Base-by-base conservation (phyloP, 2,113 vertebrate genomes). In the Spizaetus ornatus region DNA sequence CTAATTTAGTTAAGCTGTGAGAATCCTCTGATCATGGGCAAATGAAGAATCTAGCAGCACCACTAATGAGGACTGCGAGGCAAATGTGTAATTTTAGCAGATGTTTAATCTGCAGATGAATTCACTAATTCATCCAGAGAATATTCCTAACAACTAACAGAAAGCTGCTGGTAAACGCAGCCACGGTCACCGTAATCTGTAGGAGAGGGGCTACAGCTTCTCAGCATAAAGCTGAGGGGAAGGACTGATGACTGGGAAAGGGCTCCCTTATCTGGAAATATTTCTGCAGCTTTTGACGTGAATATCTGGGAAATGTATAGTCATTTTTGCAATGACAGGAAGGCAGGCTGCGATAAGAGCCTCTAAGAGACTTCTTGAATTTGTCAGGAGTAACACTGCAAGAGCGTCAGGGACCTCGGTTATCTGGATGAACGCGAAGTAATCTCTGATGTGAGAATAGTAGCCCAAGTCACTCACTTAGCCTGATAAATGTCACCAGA, bases 261-360 rank as follows among this genome's bases (percentile, higher is more conserved):
- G 91, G 82, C 81, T 87, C 61, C 86, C 95, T 97, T 97, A 95
- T 97, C 97, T 95, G 79, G 48, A 83, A 61, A 88, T 69, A 90
- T 88, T 93, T 93, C 96, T 95, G 82, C 84, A 95, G 96, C 82
- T 90, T 86, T 70, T 81, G 91, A 93, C 78, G 0, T 1, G 61
- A 91, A 90, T 88, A 91, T 93, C 96, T 97, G 97, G 96, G 91
- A 32, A 97, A 96, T 95, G 94, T 97, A 94, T 32, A 55, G 81
- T 9, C 56, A 38, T 94, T 95, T 94, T 52, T 83, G 90, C 69
- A 91, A 21, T 8, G 91, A 92, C 95, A 86, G 95, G 91, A 97
- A 91, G 93, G 93, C 95, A 55, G 81, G 89, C 86, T 50, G 65
- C 1, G 95, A 97, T 97, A 97, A 97, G 96, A 47, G 34, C 76